Percentiles rank a stretch among this genome's conserved stretches.
phyloP scores from a whole-genome alignment of 2,797 vertebrate genomes.

The Cheirogaleus major region DNA sequence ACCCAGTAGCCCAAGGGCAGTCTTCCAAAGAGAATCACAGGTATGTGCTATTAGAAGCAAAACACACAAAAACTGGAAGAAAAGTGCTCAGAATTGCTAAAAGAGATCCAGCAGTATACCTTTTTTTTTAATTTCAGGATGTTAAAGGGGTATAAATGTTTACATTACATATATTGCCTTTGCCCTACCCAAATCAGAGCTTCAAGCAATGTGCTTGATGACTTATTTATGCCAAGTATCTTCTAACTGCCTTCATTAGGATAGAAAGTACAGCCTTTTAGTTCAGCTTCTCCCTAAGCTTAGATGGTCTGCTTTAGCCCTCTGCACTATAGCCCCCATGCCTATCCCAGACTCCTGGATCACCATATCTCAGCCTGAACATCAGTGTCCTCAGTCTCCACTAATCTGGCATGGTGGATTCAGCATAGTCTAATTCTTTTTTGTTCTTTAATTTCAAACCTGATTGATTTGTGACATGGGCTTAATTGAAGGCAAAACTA shows the following conservation, averaged over 20 bases:
- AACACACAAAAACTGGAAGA: not conserved
- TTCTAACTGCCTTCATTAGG: not conserved
- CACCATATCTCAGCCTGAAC: not conserved
- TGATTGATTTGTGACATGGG: not conserved
- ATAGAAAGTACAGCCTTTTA: not conserved
- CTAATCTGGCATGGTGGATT: not conserved
- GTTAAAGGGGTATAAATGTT: no score
- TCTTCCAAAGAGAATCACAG: not conserved
- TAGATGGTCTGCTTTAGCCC: not conserved
- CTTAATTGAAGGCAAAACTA: not conserved
- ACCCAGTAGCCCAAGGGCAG: not conserved
- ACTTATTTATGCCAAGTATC: not conserved
- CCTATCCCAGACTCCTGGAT: not conserved
- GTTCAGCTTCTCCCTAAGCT: not conserved
- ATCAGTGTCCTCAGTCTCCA: not conserved
- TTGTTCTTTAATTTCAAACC: not conserved
- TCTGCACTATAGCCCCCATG: not conserved
- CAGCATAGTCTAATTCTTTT: not conserved
- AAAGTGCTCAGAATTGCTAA: not conserved
- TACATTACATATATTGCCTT: no score
- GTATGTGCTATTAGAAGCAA: not conserved
- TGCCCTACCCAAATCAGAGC: no score
- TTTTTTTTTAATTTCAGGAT: no score
- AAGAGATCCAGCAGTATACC: not conserved
- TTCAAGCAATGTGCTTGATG: not conserved